Evolutionary conservation across 2,113 vertebrate genomes (phyloP).

Genomic region (Crotalus helleri): DNA sequence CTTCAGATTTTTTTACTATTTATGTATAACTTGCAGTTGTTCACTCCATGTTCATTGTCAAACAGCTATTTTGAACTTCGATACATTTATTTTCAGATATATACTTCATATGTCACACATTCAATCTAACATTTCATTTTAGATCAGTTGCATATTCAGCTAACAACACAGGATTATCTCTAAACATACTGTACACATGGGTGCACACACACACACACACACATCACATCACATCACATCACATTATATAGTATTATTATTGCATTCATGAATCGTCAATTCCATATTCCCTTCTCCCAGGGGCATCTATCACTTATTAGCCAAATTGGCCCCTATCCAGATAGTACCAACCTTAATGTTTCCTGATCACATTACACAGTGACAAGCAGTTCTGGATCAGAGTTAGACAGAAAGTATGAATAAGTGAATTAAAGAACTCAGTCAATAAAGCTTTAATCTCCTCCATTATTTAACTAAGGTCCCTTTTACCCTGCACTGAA

Average conservation of each 20-base stretch:
- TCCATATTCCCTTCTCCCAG: not conserved
- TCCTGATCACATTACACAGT: not conserved
- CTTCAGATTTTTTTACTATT: not conserved
- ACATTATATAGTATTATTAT: not conserved
- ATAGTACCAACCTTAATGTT: not conserved
- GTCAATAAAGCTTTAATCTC: not conserved
- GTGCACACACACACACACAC: no score
- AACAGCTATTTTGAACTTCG: not conserved
- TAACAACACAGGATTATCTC: not conserved
- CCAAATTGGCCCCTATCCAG: not conserved
- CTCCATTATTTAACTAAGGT: slow-evolving; percentile 7
- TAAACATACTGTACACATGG: not conserved
- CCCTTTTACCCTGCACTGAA: rapidly evolving
- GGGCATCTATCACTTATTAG: not conserved
- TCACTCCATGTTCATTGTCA: not conserved
- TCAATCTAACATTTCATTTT: not conserved
- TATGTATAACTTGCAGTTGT: not conserved
- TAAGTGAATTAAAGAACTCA: not conserved
- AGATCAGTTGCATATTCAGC: not conserved
- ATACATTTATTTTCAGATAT: not conserved
- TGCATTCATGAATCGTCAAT: not conserved
- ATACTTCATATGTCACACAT: not conserved
- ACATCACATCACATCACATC: not conserved
- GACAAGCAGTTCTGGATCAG: not conserved
- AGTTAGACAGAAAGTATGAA: not conserved